Conservation (phyloP, 2,888 invertebrate species). For the Scaptomyza polygonia region DNA sequence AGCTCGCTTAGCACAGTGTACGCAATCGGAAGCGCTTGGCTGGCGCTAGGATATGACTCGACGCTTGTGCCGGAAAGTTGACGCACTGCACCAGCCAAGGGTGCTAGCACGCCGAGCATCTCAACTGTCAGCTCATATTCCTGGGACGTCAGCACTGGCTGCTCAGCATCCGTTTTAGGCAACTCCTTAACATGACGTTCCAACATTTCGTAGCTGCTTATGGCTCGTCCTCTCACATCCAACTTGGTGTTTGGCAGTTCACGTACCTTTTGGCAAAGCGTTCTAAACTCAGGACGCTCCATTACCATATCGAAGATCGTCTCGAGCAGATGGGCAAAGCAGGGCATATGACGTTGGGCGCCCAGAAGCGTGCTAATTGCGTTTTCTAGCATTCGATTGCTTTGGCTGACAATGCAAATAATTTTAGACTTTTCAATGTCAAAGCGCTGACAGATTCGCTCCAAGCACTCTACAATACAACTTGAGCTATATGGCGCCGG, state of each 20-base stretch:
- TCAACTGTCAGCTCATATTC: constrained; percentile 42
- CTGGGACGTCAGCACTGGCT: constrained; percentile 5
- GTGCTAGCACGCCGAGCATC: constrained; percentile 36
- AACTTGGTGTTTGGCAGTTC: constrained; percentile 7
- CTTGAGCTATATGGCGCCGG: constrained; percentile 31
- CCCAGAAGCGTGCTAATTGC: constrained; percentile 38
- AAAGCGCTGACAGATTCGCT: constrained; percentile 45
- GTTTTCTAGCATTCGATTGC: constrained; percentile 37
- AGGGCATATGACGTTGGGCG: constrained; percentile 48
- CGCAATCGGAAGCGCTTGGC: constrained; percentile 47
- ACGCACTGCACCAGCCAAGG: constrained; percentile 45
- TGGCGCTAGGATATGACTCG: constrained; percentile 39
- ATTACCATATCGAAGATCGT: constrained; percentile 31
- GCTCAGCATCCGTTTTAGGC: constrained; percentile 5
- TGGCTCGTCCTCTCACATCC: constrained; percentile 18
- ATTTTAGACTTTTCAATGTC: constrained; percentile 54
- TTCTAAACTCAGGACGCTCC: constrained; percentile 34
- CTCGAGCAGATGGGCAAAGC: constrained; percentile 44
- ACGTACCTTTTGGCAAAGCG: constrained; percentile 43
- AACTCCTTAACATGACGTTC: constrained; percentile 33
- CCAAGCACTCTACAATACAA: constrained; percentile 45
- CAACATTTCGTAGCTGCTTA: constrained; percentile 44
- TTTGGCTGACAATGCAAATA: constrained; percentile 40
- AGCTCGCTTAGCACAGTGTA: constrained; percentile 50
- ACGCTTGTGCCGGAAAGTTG: constrained; percentile 32